Percentiles rank a stretch among this genome's conserved stretches.
Evolutionary conservation across 1,140 invertebrate genomes (phyloP).

Genomic region (Amphibalanus amphitrite): DNA sequence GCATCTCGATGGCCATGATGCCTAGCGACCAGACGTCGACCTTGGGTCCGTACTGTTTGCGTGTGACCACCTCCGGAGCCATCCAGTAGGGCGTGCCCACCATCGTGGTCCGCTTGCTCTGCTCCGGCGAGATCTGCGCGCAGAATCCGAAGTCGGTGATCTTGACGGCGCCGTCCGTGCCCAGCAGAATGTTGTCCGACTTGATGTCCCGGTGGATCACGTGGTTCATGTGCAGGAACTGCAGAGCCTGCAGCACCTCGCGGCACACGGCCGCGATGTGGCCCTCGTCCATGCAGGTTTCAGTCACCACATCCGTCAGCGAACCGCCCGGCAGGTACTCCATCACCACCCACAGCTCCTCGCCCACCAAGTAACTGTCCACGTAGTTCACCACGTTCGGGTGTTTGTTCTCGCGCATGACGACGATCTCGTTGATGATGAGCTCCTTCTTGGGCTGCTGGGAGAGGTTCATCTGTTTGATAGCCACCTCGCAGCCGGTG

Average conservation of each 20-base stretch:
- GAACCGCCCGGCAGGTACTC: conserved; percentile 97
- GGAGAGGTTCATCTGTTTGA: conserved; percentile 98
- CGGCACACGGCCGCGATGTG: conserved; percentile 96
- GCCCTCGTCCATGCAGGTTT: conserved; percentile 99
- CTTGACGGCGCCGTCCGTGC: conserved; percentile 95
- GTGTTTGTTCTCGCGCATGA: conserved; percentile 99
- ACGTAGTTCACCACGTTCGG: conserved; percentile 98
- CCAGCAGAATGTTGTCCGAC: conserved; percentile 96
- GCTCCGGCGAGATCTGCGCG: conserved; percentile 96
- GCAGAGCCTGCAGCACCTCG: conserved; percentile 92
- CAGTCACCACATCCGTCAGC: conserved; percentile 97
- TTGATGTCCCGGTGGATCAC: conserved; percentile 99
- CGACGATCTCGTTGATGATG: conserved; percentile 98
- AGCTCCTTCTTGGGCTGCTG: conserved; percentile 99
- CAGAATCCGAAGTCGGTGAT: conserved; percentile 99
- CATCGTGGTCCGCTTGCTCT: conserved; percentile 98
- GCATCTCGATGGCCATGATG: conserved; percentile 58
- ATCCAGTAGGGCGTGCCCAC: conserved; percentile 99
- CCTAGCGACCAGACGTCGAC: conserved; percentile 50
- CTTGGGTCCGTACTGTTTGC: conserved; percentile 51
- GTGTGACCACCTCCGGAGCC: conserved; percentile 74
- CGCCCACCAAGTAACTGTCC: conserved; percentile 91
- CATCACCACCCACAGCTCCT: conserved; percentile 58
- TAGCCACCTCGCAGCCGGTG: conserved; percentile 95
- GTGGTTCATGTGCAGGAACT: conserved; percentile 95